A percentile compares a stretch with the other conserved stretches of the same genome.
Evolutionary conservation across 2,797 vertebrate species (phyloP).

Genomic region (Trichosurus vulpecula): DNA sequence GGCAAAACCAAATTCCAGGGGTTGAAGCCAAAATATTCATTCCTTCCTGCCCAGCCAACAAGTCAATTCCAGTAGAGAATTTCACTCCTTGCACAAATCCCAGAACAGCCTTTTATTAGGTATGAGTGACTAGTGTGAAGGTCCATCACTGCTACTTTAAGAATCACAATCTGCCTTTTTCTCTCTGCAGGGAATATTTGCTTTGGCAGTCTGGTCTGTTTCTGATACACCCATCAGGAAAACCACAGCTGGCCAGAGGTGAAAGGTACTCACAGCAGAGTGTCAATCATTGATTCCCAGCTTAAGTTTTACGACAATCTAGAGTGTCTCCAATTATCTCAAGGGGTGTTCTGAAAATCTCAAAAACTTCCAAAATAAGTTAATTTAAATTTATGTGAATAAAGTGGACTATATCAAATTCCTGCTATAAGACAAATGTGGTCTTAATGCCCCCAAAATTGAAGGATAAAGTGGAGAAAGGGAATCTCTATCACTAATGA

Average conservation of each 20-base stretch:
- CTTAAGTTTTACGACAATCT: not conserved
- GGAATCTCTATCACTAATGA: not conserved
- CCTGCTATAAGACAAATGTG: not conserved
- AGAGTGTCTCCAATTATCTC: conserved; percentile 30
- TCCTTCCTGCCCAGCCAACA: conserved; percentile 36
- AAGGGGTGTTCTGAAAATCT: conserved; percentile 12
- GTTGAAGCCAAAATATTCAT: conserved; percentile 41
- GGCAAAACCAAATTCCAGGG: conserved; percentile 32
- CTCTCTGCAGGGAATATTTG: conserved; percentile 71
- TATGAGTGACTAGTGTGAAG: conserved; percentile 64
- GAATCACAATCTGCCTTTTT: conserved; percentile 67
- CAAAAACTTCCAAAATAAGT: conserved; percentile 36
- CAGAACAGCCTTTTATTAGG: conserved; percentile 60
- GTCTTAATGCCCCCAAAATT: not conserved
- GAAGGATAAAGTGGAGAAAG: not conserved
- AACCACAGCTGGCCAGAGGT: conserved; percentile 58
- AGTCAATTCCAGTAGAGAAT: conserved; percentile 51
- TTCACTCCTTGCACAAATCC: conserved; percentile 36
- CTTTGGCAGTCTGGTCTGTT: conserved; percentile 68
- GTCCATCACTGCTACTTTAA: conserved; percentile 42
- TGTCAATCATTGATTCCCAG: not conserved
- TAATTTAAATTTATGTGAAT: not conserved
- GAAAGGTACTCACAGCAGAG: conserved; percentile 58
- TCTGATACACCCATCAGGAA: conserved; percentile 68
- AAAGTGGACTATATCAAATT: not conserved